Percentiles rank a stretch among this genome's conserved stretches.
These are phyloP conservation scores for Phragmatobia fuliginosa DNA, from an alignment of 2,888 invertebrate genomes.

Conservation along the genomic window DNA sequence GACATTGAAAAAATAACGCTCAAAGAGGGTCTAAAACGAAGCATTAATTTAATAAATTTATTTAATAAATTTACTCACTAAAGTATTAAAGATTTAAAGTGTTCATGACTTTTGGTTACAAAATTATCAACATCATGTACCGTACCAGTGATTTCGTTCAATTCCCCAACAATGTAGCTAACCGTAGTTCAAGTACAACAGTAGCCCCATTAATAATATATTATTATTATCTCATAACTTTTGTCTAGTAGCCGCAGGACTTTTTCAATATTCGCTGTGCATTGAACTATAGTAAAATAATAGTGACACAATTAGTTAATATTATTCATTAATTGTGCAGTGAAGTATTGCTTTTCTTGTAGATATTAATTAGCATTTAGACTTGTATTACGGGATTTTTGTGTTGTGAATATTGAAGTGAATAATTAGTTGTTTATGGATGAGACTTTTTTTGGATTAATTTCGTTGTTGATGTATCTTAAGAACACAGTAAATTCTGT, in stretches of 20 bases:
- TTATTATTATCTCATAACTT: neutral
- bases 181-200: constrained; percentile 21
- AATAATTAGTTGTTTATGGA: neutral
- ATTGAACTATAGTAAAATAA: neutral
- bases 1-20: too few relatives aligned
- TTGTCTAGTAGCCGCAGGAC: neutral
- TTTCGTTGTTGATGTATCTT: neutral
- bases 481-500: neutral
- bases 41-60: too few relatives aligned
- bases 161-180: too few relatives aligned
- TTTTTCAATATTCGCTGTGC: neutral
- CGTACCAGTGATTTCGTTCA: constrained; percentile 31
- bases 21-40: too few relatives aligned
- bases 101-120: constrained; percentile 18
- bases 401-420: neutral
- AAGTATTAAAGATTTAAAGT: neutral
- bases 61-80: too few relatives aligned
- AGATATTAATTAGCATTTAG: neutral
- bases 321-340: too few relatives aligned
- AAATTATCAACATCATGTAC: constrained; percentile 37
- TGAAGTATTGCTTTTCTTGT: too few relatives aligned
- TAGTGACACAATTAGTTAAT: too few relatives aligned
- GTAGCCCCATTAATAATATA: constrained; percentile 20
- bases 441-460: neutral
- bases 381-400: neutral